Evolutionary conservation across 2,113 vertebrate genomes (phyloP).

Genomic region (Elaphurus davidianus): DNA sequence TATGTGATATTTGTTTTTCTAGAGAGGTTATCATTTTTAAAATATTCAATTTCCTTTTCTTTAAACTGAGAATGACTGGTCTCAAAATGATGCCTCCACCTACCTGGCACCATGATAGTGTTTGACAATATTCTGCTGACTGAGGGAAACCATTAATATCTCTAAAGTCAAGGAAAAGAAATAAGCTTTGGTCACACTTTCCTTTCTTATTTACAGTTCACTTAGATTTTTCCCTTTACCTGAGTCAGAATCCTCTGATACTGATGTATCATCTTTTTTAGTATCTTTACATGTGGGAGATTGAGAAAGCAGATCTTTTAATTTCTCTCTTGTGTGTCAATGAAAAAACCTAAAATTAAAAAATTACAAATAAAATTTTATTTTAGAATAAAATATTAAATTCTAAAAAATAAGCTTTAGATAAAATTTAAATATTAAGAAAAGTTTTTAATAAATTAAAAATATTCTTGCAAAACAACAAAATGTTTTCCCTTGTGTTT

Average conservation of each 20-base stretch:
- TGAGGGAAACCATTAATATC: neutral
- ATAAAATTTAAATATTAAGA: constrained; percentile 1
- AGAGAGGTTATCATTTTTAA: neutral
- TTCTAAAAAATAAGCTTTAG: neutral
- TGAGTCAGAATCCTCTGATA: neutral
- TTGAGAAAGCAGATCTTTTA: neutral
- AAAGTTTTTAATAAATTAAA: neutral
- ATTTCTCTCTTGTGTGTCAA: neutral
- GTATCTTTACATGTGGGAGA: neutral
- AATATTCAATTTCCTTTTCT: constrained; percentile 1
- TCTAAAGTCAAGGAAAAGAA: neutral
- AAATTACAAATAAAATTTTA: neutral
- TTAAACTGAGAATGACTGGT: neutral
- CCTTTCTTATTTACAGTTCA: neutral
- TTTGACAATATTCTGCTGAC: neutral
- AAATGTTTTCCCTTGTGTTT: neutral
- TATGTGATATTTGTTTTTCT: neutral
- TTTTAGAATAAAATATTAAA: constrained; percentile 21
- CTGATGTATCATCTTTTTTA: neutral
- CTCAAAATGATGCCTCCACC: neutral
- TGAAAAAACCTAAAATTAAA: neutral
- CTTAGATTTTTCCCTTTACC: neutral
- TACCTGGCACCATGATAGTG: neutral
- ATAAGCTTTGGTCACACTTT: neutral
- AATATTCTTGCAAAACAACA: neutral